Evolutionary conservation across 2,888 invertebrate genomes (phyloP), one percentile per base, ranked within the genome.

Genomic region (Drosophila antonietae): DNA sequence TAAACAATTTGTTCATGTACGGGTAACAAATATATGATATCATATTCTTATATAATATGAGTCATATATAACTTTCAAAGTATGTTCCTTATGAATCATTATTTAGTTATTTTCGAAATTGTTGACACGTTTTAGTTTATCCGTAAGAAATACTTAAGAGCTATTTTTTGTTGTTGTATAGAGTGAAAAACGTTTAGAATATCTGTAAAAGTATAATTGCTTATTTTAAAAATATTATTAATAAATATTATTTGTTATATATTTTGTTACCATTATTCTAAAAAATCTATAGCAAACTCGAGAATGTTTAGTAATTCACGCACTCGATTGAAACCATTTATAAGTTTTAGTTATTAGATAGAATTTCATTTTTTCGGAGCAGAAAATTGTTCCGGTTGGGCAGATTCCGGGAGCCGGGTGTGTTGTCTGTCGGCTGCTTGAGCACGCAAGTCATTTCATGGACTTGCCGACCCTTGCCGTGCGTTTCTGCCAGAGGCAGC

Each of bases 381-480:
- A 43, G 41, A 61, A 68, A 51, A 51, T 35, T 44, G 65, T 68
- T 73, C 49, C 52, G 56, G 63, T 39, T 64, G 60, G 51, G 35
- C 35, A 14, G 52, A 18, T 37, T 65, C 3, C 18, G 33, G 23
- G 44, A 14, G 14, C 3, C 18, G 33, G 23, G 44, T 20, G 8
- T 18, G 51, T 20, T 51, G 51, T 51, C 51, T 20, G 15, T 20
- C 18, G 14, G 23, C 23, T 47, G 53, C 52, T 28, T 14, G 31
- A 49, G 44, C 78, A 78, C 75, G 81, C 75, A 78, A 78, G 70
- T 73, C 70, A 83, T 56, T 75, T 76, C 76, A 75, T 73, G 81
- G 73, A 73, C 70, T 61, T 4, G n/a, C 28, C 49, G 39, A 20
- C 37, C 61, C 55, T 35, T 66, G 52, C 28, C 68, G 56, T 43